These are phyloP conservation scores for Phylloscopus trochiloides DNA, from an alignment of 2,113 vertebrate genomes.

Conservation along the genomic window DNA sequence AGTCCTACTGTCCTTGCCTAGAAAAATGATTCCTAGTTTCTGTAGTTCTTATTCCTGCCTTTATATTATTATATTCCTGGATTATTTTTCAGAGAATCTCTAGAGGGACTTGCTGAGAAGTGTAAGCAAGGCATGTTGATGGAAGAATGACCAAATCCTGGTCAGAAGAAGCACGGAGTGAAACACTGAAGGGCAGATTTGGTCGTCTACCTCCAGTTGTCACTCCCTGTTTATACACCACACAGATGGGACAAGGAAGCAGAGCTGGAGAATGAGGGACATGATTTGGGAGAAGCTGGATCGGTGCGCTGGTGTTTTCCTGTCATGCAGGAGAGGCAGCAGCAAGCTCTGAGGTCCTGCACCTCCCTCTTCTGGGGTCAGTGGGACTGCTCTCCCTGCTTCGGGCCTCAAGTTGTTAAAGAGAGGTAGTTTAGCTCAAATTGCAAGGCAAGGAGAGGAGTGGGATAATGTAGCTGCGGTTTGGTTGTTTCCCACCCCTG, in stretches of 20 bases:
- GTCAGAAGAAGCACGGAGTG: neutral
- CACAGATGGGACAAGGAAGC: neutral
- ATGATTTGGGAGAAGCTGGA: neutral
- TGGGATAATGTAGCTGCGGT: neutral
- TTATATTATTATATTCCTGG: neutral
- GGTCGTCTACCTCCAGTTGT: neutral
- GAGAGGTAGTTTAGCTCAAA: neutral
- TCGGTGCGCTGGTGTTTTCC: neutral
- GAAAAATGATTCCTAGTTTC: neutral
- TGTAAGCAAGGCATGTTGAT: neutral
- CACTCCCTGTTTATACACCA: neutral
- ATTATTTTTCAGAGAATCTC: neutral
- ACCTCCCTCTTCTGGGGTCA: neutral
- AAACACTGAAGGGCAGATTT: neutral
- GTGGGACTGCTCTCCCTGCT: neutral
- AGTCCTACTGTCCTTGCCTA: neutral
- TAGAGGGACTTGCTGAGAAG: neutral
- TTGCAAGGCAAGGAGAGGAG: neutral
- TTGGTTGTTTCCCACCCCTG: neutral
- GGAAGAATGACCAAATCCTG: neutral
- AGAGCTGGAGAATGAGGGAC: neutral
- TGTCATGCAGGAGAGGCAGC: neutral
- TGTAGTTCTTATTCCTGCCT: neutral
- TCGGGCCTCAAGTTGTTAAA: neutral
- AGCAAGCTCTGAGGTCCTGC: accelerated